Conservation (phyloP, 2,797 vertebrate genomes). For the Psittacula derbiana region DNA sequence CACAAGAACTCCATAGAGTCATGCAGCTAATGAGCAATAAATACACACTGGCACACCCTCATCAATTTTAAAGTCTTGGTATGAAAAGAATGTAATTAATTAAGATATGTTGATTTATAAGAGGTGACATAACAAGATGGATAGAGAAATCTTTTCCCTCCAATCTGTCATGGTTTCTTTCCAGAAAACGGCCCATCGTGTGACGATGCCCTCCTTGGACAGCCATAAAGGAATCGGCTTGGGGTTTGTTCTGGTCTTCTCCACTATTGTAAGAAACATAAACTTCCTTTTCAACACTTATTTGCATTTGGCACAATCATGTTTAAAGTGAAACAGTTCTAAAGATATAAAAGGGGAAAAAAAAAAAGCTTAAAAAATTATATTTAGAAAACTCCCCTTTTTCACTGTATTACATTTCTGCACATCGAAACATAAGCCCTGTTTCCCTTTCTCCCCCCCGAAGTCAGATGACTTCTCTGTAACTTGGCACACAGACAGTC, state of each 20-base stretch:
- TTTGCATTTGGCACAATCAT: conserved; percentile 55
- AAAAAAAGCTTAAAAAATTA: conserved; percentile 70
- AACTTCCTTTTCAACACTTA: conserved; percentile 18
- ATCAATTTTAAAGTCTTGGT: conserved; percentile 72
- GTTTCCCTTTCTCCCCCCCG: conserved; percentile 16
- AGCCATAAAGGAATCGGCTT: not conserved
- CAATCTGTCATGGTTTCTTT: conserved; percentile 27
- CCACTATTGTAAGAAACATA: not conserved
- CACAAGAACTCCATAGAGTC: conserved; percentile 14
- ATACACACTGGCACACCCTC: conserved; percentile 72
- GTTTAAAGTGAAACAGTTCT: conserved; percentile 52
- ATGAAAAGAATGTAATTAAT: conserved; percentile 77
- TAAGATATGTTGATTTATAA: conserved; percentile 75
- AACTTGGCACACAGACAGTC: conserved; percentile 45
- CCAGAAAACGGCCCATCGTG: not conserved
- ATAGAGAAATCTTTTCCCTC: conserved; percentile 68
- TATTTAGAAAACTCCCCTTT: conserved; percentile 58
- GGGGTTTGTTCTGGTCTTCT: not conserved
- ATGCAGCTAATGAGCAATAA: conserved; percentile 73
- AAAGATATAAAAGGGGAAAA: conserved; percentile 18
- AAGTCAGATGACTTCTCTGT: conserved; percentile 71
- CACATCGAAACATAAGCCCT: conserved; percentile 30
- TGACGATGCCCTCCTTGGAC: not conserved
- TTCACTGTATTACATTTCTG: conserved; percentile 67
- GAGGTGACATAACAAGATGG: conserved; percentile 72